Percentiles rank a stretch among this genome's conserved stretches.
These are phyloP conservation scores for Leptarthrus brevirostris DNA, from an alignment of 2,888 invertebrate species.

Conservation along the genomic window DNA sequence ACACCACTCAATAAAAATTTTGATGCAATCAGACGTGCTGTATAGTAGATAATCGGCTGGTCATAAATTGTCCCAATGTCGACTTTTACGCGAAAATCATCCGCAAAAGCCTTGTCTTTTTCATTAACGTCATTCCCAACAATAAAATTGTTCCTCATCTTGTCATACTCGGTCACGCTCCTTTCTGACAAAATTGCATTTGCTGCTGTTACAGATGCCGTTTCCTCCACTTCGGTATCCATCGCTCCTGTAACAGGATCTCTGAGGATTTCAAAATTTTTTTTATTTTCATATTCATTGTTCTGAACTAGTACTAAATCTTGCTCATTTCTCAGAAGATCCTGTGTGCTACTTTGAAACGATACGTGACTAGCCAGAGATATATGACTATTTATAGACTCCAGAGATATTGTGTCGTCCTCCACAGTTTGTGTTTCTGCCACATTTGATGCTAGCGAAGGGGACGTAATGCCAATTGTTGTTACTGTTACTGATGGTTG, in stretches of 20 bases:
- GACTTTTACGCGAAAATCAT: slow-evolving; percentile 44
- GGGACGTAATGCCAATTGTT: slow-evolving; percentile 57
- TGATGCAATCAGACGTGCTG: slow-evolving; percentile 63
- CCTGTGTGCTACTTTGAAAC: slow-evolving; percentile 50
- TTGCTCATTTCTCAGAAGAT: slow-evolving; percentile 56
- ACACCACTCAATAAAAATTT: slow-evolving; percentile 64
- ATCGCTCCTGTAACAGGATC: neutral
- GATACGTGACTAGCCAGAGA: slow-evolving; percentile 57
- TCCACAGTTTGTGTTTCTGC: slow-evolving; percentile 51
- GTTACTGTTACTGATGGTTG: slow-evolving; percentile 57
- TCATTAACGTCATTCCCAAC: slow-evolving; percentile 8
- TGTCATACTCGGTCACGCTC: neutral
- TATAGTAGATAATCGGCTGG: slow-evolving; percentile 64
- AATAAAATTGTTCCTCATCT: neutral
- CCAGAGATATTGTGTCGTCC: slow-evolving; percentile 63
- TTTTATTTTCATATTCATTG: slow-evolving; percentile 51
- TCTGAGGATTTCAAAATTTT: slow-evolving; percentile 27
- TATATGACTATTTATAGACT: slow-evolving; percentile 63
- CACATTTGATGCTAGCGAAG: slow-evolving; percentile 56
- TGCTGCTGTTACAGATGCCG: slow-evolving; percentile 48
- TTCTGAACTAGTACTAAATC: slow-evolving; percentile 53
- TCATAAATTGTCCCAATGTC: slow-evolving; percentile 65
- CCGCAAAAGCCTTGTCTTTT: slow-evolving; percentile 13
- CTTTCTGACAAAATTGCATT: slow-evolving; percentile 20
- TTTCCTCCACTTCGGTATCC: slow-evolving; percentile 33